Evolutionary conservation across 1,140 invertebrate species (phyloP).

Genomic region (Pomacea maculata): DNA sequence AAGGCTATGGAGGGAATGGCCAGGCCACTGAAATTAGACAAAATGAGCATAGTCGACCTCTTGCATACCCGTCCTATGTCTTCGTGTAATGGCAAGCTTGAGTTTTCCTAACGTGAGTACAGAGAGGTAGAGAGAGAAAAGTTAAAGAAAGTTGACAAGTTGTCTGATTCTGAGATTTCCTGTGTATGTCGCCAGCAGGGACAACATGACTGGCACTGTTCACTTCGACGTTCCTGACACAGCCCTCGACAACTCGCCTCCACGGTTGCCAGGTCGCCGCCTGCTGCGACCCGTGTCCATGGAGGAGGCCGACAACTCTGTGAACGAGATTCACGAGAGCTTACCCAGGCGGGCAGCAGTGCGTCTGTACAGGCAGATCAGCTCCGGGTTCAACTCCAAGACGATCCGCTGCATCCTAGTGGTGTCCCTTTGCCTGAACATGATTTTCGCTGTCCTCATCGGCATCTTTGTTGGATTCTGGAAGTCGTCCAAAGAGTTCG

Average conservation of each 20-base stretch:
- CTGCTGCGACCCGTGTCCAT: conserved; percentile 7
- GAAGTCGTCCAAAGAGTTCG: conserved; percentile 14
- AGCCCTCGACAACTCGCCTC: neutral
- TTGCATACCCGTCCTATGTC: too few species aligned
- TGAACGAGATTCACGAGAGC: conserved; percentile 20
- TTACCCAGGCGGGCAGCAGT: conserved; percentile 11
- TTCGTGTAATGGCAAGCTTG: too few species aligned
- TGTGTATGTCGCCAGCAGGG: neutral
- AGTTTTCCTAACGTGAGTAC: too few species aligned
- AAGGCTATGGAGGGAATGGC: too few species aligned
- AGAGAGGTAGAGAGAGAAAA: neutral
- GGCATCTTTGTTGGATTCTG: conserved; percentile 21
- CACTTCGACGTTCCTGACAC: conserved; percentile 15
- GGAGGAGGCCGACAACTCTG: conserved; percentile 20
- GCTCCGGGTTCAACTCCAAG: conserved; percentile 19
- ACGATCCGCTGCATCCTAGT: conserved; percentile 22
- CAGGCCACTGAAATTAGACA: too few species aligned
- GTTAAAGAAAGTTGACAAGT: neutral
- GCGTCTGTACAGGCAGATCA: conserved; percentile 18
- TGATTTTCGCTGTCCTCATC: conserved; percentile 3
- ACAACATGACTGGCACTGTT: conserved; percentile 13
- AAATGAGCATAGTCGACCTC: too few species aligned
- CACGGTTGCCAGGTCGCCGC: neutral
- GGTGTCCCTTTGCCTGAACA: conserved; percentile 10
- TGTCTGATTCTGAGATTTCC: neutral